phyloP scores from a whole-genome alignment of 1,140 invertebrate genomes.

The Conus ventricosus region DNA sequence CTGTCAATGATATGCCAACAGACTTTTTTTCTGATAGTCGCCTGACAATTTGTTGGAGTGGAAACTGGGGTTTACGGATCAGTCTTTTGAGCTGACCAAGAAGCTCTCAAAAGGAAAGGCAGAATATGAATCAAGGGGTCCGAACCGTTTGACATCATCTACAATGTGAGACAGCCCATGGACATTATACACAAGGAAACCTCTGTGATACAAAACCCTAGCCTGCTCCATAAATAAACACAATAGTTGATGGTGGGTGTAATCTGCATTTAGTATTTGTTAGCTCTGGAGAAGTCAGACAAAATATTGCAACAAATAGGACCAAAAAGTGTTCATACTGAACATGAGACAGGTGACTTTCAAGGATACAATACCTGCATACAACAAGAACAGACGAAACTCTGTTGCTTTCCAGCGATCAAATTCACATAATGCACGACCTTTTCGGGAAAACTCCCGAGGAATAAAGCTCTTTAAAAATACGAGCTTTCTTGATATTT shows the following conservation, averaged over 20 bases:
- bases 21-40: slow-evolving; percentile 54
- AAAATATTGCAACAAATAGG: slow-evolving; percentile 68
- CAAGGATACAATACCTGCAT: slow-evolving; percentile 72
- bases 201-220: slow-evolving; percentile 60
- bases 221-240: slow-evolving; percentile 62
- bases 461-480: slow-evolving; percentile 51
- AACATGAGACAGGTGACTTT: slow-evolving; percentile 60
- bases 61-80: slow-evolving; percentile 53
- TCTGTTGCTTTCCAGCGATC: slow-evolving; percentile 76
- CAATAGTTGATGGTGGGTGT: slow-evolving; percentile 64
- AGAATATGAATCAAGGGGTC: slow-evolving; percentile 70
- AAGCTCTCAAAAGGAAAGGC: slow-evolving; percentile 76
- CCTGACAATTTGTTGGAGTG: slow-evolving; percentile 60
- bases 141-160: slow-evolving; percentile 72
- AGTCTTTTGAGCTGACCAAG: slow-evolving; percentile 71
- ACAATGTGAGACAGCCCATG: slow-evolving; percentile 73
- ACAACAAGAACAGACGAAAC: slow-evolving; percentile 75
- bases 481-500: slow-evolving; percentile 46
- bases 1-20: not conserved
- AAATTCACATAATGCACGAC: slow-evolving; percentile 67
- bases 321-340: slow-evolving; percentile 73
- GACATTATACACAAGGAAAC: slow-evolving; percentile 72
- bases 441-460: slow-evolving; percentile 72
- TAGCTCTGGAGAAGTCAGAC: slow-evolving; percentile 56
- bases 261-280: slow-evolving; percentile 44